Base-by-base conservation (phyloP, 2,797 vertebrate genomes). In the Siniperca obscura region DNA sequence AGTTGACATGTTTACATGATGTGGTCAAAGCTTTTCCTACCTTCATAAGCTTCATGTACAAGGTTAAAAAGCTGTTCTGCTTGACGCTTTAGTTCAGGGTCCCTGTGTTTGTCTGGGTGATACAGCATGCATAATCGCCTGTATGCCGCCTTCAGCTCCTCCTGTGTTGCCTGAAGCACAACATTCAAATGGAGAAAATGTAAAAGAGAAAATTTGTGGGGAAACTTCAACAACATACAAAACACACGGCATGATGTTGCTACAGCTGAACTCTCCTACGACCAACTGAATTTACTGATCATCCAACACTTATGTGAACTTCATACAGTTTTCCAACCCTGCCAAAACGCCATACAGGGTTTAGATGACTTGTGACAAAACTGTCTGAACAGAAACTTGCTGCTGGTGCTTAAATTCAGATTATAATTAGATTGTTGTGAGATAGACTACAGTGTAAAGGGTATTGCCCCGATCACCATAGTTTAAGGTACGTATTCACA, bases 31-130 rank as follows among this genome's bases (percentile, higher is more conserved):
- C 8, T 17, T n/a, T 34, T 86, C 94, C 92, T 89, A 99, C 98
- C 98, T 98, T 99, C 97, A 92, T 99, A 99, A 1, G 98, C 98
- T 93, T 98, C 97, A 82, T 99, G 98, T 21, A 98, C 97, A 1
- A 98, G 96, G 95, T 98, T 99, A 92, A 99, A 99, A 46, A 99
- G 97, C n/a, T 95, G 96, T 46, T 99, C 98, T 0, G 98, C 98
- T 76, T 99, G 98, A 0, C 57, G 91, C 84, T 99, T 99, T 76
- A 99, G 96, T 87, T 99, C 98, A 0, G 98, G 98, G 93, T 99
- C 98, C 61, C 98, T 90, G 95, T 99, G 98, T 95, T 99, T 99
- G 96, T 99, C 98, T 0, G 98, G 98, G 77, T 99, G 98, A 95
- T 99, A 99, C 0, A 99, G 93, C 98, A 99, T 99, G 70, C 98